Evolutionary conservation across 1,140 invertebrate species (phyloP).

Genomic region (Aporrectodea caliginosa): DNA sequence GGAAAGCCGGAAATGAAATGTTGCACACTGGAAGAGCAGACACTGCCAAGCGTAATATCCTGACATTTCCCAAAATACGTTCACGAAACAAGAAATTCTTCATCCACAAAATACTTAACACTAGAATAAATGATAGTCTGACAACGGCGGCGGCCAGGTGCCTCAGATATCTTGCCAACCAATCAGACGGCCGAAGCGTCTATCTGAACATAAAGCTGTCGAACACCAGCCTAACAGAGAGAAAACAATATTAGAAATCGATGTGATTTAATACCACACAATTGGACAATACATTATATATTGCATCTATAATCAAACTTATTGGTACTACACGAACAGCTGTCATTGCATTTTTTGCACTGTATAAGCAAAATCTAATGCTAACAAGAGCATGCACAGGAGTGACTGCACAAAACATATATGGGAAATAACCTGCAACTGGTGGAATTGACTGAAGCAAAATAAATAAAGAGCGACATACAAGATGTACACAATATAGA

Average conservation of each 20-base stretch:
- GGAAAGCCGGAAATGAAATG: too few species aligned
- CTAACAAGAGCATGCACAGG: background rate
- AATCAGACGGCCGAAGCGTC: conserved; percentile 57
- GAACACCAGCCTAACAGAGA: conserved; percentile 71
- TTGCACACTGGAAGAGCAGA: too few species aligned
- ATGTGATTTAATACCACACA: background rate
- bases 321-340: background rate
- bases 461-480: too few species aligned
- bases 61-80: too few species aligned
- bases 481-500: too few species aligned
- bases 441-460: too few species aligned
- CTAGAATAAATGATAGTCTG: too few species aligned
- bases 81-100: too few species aligned
- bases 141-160: too few species aligned
- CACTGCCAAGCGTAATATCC: too few species aligned
- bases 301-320: background rate
- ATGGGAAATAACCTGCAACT: too few species aligned
- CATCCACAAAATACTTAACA: too few species aligned
- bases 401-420: background rate
- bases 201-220: conserved; percentile 84
- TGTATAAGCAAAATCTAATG: background rate
- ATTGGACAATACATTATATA: background rate
- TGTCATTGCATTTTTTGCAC: background rate
- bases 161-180: background rate
- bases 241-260: conserved; percentile 8